Conservation (phyloP, 2,113 vertebrate species). For the Microcebus tavaratra region DNA sequence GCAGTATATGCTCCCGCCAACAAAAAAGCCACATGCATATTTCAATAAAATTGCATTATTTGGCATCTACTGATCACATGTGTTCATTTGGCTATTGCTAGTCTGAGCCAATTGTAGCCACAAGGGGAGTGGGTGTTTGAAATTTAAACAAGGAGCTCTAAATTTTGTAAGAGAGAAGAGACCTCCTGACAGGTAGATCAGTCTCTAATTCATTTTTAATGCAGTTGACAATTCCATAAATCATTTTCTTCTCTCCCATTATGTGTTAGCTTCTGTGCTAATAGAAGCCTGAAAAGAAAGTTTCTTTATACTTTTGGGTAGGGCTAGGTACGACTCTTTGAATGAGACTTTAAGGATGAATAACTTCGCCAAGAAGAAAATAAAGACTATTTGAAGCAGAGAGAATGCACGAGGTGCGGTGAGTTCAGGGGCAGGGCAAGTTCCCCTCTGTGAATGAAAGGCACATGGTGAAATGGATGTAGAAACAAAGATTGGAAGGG, state of each 20-base stretch:
- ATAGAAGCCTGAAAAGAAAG: conserved; percentile 17
- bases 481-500: neutral
- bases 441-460: neutral
- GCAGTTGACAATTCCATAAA: conserved; percentile 59
- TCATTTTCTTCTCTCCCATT: conserved; percentile 57
- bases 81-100: conserved; percentile 79
- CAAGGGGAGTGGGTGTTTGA: conserved; percentile 76
- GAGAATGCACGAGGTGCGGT: neutral
- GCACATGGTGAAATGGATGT: neutral
- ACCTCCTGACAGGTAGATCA: conserved; percentile 54
- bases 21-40: conserved; percentile 79
- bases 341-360: neutral
- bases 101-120: conserved; percentile 79
- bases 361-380: neutral
- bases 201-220: conserved; percentile 72
- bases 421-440: neutral
- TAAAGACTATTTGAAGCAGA: neutral
- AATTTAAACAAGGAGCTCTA: conserved; percentile 59
- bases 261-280: conserved; percentile 4
- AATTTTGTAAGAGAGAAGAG: conserved; percentile 58
- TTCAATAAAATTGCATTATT: conserved; percentile 81
- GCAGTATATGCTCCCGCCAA: conserved; percentile 77
- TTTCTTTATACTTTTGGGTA: conserved; percentile 30
- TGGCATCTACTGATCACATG: conserved; percentile 81
- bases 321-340: neutral